A percentile compares a stretch with the other conserved stretches of the same genome.
Evolutionary conservation across 2,888 invertebrate species (phyloP).

Genomic region (Biston betularia): DNA sequence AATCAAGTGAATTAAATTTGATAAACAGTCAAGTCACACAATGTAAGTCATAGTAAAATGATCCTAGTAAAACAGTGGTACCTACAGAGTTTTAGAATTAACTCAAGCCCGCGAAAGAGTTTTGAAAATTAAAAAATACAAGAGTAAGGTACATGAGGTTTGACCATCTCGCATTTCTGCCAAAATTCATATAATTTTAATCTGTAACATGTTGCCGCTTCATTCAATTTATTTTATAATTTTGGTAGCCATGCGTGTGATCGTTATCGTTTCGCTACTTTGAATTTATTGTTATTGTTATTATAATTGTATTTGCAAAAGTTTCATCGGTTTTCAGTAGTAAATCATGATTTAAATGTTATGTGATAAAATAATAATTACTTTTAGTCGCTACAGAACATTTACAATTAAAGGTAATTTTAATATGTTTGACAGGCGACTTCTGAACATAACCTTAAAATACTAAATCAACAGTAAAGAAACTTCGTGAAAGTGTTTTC

Average conservation of each 20-base stretch:
- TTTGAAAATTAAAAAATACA: no score
- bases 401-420: conserved; percentile 20
- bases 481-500: conserved; percentile 46
- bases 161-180: no score
- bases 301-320: not conserved
- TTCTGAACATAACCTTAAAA: conserved; percentile 53
- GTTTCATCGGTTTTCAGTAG: not conserved
- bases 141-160: no score
- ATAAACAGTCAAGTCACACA: no score
- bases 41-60: no score
- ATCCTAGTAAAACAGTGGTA: no score
- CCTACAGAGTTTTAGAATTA: no score
- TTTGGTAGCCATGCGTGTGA: conserved; percentile 7
- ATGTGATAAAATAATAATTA: not conserved
- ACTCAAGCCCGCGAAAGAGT: no score
- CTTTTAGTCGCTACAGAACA: not conserved
- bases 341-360: conserved; percentile 2
- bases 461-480: conserved; percentile 40
- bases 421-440: conserved; percentile 27
- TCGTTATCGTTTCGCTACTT: conserved; percentile 28
- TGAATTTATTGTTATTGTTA: conserved; percentile 15
- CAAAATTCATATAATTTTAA: not conserved
- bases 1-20: no score
- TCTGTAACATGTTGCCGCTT: conserved; percentile 2
- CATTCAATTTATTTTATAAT: conserved; percentile 23